Base-by-base conservation (phyloP, 2,797 vertebrate species). In the Paramormyrops hopkinsi region DNA sequence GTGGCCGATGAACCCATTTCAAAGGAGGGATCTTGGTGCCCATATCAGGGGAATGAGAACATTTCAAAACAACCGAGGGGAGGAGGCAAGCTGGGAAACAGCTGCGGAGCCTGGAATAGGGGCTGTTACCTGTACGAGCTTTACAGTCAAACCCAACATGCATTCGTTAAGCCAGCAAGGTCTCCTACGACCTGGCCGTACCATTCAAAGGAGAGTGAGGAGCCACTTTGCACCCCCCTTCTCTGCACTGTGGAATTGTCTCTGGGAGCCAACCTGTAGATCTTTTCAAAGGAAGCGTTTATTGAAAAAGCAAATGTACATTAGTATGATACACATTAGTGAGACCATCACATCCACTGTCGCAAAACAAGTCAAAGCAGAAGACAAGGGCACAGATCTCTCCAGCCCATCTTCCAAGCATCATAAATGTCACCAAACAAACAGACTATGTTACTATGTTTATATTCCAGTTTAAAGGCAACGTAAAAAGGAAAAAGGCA, bases 301-400 rank as follows among this genome's bases (percentile, higher is more conserved):
- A 96, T 95, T 95, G 93, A 95, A 96, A 96, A 95, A 93, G 90
- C 90, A 95, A 95, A 96, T 95, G 93, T 94, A 95, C 95, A 95
- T 91, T 91, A 88, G 87, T 94, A 95, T 95, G 91, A 92, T 94
- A 95, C 94, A 96, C 90, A 92, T 94, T 12, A 51, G 22, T n/a
- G 76, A 86, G 54, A n/a, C 86, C 33, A 65, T 62, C 19, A 41
- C 41, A 22, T n/a, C 29, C 12, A 37, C 51, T n/a, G 50, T 82
- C 33, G 14, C 25, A 44, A 29, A 50, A 22, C 17, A 44, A n/a
- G 76, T 82, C 37, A 11, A 33, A 69, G 4, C 65, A 12, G 29
- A 65, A 69, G 37, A 50, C 44, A 79, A 79, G 76, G 41, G 14
- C 6, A 0, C 37, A 44, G 37, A 19, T 79, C 19, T 79, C 41